Evolutionary conservation across 1,140 invertebrate species (phyloP), one percentile per base, ranked within the genome.

Genomic region (Drosophila sucinea): DNA sequence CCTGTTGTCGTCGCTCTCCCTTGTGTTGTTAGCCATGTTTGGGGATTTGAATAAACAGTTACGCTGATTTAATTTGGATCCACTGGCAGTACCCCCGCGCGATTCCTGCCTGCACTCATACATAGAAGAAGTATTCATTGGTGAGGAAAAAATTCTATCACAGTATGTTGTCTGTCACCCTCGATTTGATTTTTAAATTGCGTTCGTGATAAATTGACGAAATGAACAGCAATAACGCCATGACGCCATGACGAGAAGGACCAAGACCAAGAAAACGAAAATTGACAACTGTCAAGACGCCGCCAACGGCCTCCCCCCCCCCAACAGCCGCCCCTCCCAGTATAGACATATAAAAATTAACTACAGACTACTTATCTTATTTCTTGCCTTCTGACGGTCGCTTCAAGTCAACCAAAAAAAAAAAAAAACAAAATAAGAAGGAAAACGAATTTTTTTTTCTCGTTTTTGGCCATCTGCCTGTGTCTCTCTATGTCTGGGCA

Each of bases 11-110:
- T 41, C 63, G 74, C 29, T 55, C 30, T 40, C 33, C 25, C 30
- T 30, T 17, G 56, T 55, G 51, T 78, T 81, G 71, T 78, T 78
- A 75, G 75, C 75, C 76, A 81, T 82, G 77, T 82, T 82, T 82
- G 84, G 83, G 80, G 86, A 86, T 90, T 89, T 87, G 90, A 90
- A 91, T 91, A 91, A 91, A 91, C 90, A 91, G 90, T 90, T 90
- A 90, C 90, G 90, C 86, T 91, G 90, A 91, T 91, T 91, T 91
- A 91, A 91, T 91, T 91, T 91, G 72, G 69, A 62, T 41, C 67
- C 47, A 54, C 63, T 25, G 29, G 33, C 56, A 38, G 10, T 38
- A 3, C 56, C 65, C 56, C 23, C 3, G 40, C n/a, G 1, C 29
- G 25, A 30, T n/a, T 27, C 30, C 30, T 30, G 6, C n/a, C 11